Base-by-base conservation (phyloP, 2,797 vertebrate species). In the Acestrorhynchus altus region DNA sequence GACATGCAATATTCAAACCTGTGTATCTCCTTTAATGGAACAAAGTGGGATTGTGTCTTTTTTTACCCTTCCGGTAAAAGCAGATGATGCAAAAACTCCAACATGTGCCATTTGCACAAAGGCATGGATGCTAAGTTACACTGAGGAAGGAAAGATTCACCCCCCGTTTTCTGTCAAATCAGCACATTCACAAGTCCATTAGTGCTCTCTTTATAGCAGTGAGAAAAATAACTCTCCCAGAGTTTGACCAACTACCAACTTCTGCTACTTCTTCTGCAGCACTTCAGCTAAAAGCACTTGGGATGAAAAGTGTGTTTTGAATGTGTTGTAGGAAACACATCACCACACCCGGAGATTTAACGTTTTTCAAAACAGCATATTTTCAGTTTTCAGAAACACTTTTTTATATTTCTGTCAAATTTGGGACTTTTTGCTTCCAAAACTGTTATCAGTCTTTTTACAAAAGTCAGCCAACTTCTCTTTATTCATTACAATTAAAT, bases 11-110 rank as follows among this genome's bases (percentile, higher is more conserved):
- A 87, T 88, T 87, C 47, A 87, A 52, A 28, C 47, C 18, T 20
- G 22, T 71, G 77, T 74, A 51, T 79, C 69, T 74, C 51, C 84
- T 84, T 61, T 84, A 86, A 87, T 88, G 87, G 85, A 87, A 85
- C 78, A 87, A 85, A 87, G 83, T 83, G 83, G 74, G 16, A 72
- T 65, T 35, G 4, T 61, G 39, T 76, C 71, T 68, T 77, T 72
- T 79, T 65, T 40, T 42, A 22, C 66, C 78, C 49, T 35, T 76
- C 66, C 52, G 63, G 64, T 85, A 72, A 83, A 74, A 81, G 82
- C 66, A 64, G 61, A 82, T 75, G 49, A 67, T 70, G 64, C 51
- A 56, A 57, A 22, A 13, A 10, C n/a, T 69, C 51, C 77, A 72
- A 79, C 69, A 81, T 72, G 72, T 77, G 77, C 57, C 49, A 61